These are phyloP conservation scores for Pachyrhynchus sulphureomaculatus DNA, from an alignment of 1,140 invertebrate genomes.

Conservation along the genomic window DNA sequence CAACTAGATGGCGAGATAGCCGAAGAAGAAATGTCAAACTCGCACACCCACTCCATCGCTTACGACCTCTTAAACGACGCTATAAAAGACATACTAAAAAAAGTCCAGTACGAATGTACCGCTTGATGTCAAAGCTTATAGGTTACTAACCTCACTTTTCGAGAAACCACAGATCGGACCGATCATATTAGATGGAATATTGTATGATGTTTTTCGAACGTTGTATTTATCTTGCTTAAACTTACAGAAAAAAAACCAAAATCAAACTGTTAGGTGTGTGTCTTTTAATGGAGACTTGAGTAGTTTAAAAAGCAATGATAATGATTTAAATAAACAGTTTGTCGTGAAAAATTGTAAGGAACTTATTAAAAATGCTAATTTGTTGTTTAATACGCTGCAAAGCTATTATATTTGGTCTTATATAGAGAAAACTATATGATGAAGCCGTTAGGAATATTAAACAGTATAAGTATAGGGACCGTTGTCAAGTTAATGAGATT, in stretches of 20 bases:
- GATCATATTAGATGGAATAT: slow-evolving; percentile 80
- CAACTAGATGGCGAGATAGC: slow-evolving; percentile 50
- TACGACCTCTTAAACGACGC: slow-evolving; percentile 68
- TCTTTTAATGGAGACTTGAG: slow-evolving; percentile 49
- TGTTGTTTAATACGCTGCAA: slow-evolving; percentile 83
- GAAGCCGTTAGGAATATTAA: slow-evolving; percentile 53
- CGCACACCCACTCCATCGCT: slow-evolving; percentile 54
- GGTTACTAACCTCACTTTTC: slow-evolving; percentile 81
- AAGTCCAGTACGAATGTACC: slow-evolving; percentile 60
- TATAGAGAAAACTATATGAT: slow-evolving; percentile 69
- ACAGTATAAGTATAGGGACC: slow-evolving; percentile 38
- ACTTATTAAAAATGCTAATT: slow-evolving; percentile 81
- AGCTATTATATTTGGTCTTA: slow-evolving; percentile 87
- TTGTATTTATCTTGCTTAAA: slow-evolving; percentile 51
- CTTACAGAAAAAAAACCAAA: slow-evolving; percentile 47
- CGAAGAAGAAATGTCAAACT: slow-evolving; percentile 46
- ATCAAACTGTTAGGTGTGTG: slow-evolving; percentile 42
- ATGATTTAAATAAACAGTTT: slow-evolving; percentile 43
- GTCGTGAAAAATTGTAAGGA: slow-evolving; percentile 53
- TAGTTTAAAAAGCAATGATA: slow-evolving; percentile 47
- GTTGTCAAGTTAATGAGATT: slow-evolving; percentile 55
- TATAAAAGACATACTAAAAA: slow-evolving; percentile 62
- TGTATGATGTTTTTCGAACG: slow-evolving; percentile 80
- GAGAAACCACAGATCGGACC: slow-evolving; percentile 89
- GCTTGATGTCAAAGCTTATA: slow-evolving; percentile 77